Conservation (phyloP, 2,113 vertebrate species). For the Psittacula cyanocephala region DNA sequence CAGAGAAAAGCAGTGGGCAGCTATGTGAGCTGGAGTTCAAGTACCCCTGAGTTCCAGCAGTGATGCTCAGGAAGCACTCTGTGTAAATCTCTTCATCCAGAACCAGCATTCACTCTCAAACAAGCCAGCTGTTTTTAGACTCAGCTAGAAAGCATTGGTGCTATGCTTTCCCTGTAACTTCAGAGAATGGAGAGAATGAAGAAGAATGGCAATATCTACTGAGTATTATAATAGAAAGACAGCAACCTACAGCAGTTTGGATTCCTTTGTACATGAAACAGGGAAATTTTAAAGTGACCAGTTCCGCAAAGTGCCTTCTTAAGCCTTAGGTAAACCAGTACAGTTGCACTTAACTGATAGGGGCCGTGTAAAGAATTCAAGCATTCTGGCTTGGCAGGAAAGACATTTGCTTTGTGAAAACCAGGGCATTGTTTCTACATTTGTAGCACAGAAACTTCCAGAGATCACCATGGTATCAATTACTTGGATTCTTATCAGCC, state of each 20-base stretch:
- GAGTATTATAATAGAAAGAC: neutral
- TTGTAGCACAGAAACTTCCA: neutral
- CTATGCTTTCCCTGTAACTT: neutral
- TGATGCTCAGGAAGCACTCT: neutral
- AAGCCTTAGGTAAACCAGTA: neutral
- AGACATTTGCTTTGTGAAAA: neutral
- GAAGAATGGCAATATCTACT: slow-evolving; percentile 2
- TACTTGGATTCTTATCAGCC: neutral
- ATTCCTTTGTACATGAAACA: slow-evolving; percentile 10
- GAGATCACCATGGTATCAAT: neutral
- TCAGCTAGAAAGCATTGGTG: neutral
- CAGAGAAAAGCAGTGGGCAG: neutral
- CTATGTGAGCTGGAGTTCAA: neutral
- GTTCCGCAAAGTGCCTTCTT: neutral
- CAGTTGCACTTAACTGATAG: neutral
- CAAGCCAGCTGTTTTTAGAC: neutral
- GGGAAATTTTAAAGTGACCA: neutral
- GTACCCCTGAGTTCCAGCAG: neutral
- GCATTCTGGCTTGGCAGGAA: neutral
- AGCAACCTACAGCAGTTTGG: neutral
- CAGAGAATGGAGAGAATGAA: neutral
- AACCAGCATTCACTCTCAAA: neutral
- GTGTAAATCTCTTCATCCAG: neutral
- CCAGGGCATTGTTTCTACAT: neutral
- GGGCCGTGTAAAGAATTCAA: slow-evolving; percentile 2